phyloP scores from a whole-genome alignment of 2,888 invertebrate genomes.

The Sinodicranocentrus sp. region DNA sequence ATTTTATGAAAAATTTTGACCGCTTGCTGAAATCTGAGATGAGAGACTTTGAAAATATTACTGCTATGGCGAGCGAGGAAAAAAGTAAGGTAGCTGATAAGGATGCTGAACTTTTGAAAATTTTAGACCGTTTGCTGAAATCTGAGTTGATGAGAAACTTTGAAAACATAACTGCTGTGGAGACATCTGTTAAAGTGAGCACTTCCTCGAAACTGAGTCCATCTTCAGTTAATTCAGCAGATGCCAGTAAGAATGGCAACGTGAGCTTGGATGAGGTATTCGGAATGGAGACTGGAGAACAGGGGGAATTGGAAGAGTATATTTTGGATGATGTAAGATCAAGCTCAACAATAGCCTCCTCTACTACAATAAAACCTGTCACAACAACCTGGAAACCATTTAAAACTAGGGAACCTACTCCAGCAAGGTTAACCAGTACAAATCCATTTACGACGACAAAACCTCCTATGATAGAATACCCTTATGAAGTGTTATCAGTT shows the following conservation, averaged over 20 bases:
- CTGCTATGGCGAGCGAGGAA: no score
- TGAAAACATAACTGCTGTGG: not conserved
- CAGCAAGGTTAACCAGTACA: not conserved
- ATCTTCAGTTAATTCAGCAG: not conserved
- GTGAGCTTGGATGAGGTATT: slow-evolving; percentile 26
- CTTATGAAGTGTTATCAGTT: not conserved
- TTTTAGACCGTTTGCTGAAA: no score
- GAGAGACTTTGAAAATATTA: not conserved
- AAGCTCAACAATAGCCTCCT: not conserved
- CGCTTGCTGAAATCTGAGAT: not conserved
- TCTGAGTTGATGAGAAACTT: not conserved
- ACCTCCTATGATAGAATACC: not conserved
- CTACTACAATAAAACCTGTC: no score
- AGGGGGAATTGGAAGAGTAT: slow-evolving; percentile 29
- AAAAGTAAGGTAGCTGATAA: no score
- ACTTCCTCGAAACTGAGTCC: not conserved
- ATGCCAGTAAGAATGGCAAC: not conserved
- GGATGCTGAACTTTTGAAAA: no score
- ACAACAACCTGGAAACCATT: not conserved
- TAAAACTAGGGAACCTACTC: not conserved
- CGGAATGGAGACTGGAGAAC: slow-evolving; percentile 19
- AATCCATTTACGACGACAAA: slow-evolving; percentile 5
- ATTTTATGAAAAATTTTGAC: not conserved
- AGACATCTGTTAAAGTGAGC: slow-evolving; percentile 7
- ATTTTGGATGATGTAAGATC: not conserved